These are phyloP conservation scores for Phorcus lineatus DNA, from an alignment of 2,888 invertebrate species.

Conservation along the genomic window DNA sequence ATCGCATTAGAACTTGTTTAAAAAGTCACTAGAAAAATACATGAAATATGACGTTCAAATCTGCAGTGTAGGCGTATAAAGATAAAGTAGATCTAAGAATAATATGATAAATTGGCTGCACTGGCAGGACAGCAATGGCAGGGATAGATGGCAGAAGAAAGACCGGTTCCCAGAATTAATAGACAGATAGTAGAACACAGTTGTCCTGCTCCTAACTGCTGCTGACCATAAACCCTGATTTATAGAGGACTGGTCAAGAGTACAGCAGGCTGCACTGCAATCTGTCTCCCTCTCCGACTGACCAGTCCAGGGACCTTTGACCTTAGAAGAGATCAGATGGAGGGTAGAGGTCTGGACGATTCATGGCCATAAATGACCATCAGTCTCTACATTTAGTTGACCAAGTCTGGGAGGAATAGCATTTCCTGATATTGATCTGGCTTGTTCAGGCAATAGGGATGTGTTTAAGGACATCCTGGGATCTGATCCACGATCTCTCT, in stretches of 20 bases:
- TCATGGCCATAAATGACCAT: not conserved
- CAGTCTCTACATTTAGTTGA: not conserved
- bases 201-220: constrained; percentile 14
- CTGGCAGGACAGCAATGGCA: not conserved
- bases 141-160: not conserved
- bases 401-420: not conserved
- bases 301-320: not conserved
- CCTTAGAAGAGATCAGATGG: not conserved
- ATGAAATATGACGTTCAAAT: no score
- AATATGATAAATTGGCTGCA: not conserved
- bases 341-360: not conserved
- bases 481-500: no score
- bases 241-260: constrained; percentile 14
- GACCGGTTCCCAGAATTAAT: not conserved
- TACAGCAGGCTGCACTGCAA: not conserved
- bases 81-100: no score
- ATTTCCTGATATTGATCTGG: not conserved
- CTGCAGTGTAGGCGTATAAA: no score
- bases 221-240: constrained; percentile 9
- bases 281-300: not conserved
- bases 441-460: not conserved
- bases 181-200: constrained; percentile 12
- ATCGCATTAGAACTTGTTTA: no score
- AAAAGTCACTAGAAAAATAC: no score
- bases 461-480: not conserved